A percentile compares a stretch with the other conserved stretches of the same genome.
phyloP scores from a whole-genome alignment of 1,140 invertebrate genomes.

The Cydia splendana region DNA sequence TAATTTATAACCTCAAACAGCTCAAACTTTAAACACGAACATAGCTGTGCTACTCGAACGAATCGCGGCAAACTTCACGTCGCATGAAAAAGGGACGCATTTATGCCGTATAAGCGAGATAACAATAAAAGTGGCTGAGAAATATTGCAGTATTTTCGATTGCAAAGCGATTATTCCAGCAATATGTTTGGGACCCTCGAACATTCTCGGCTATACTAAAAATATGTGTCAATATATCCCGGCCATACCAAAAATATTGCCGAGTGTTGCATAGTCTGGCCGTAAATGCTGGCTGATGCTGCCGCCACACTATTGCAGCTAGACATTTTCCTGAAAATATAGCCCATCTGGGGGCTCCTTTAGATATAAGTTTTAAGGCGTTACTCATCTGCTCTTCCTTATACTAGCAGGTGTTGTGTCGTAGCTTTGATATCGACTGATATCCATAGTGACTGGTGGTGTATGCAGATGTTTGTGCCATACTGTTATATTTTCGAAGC shows the following conservation, averaged over 20 bases:
- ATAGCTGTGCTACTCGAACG: constrained; percentile 13
- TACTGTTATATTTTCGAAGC: no score
- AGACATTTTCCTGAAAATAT: not conserved
- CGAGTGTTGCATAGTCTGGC: constrained; percentile 11
- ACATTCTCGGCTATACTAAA: not conserved
- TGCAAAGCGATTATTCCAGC: constrained; percentile 8
- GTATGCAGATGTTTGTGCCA: no score
- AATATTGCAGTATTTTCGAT: constrained; percentile 21
- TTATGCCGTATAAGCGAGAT: constrained; percentile 11
- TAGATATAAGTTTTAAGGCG: no score
- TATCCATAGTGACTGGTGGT: no score
- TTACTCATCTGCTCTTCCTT: no score
- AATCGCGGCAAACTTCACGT: constrained; percentile 17
- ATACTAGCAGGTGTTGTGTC: no score
- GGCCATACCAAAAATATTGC: constrained; percentile 17
- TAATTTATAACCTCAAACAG: not conserved
- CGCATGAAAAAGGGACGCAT: not conserved
- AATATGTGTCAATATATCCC: constrained; percentile 12
- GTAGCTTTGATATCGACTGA: no score
- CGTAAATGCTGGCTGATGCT: constrained; percentile 22
- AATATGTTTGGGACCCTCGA: not conserved
- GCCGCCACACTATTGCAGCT: constrained; percentile 8
- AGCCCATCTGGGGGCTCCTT: no score
- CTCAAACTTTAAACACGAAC: not conserved
- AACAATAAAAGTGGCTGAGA: constrained; percentile 10